Base-by-base conservation (phyloP, 2,888 invertebrate species). In the Drosophila falleni region DNA sequence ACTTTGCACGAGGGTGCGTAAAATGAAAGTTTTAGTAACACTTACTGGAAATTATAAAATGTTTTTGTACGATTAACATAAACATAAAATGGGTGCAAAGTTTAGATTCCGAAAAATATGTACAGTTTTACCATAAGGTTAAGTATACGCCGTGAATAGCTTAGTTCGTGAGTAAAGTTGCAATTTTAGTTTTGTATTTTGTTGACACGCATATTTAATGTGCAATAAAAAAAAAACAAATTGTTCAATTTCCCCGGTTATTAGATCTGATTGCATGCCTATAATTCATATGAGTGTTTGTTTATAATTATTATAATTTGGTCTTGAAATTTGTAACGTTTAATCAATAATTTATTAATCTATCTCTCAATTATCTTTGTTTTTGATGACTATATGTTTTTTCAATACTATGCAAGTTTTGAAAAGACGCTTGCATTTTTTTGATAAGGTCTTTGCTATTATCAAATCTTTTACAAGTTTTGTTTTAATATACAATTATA, bases 1-100 rank as follows among this genome's bases (percentile, higher is more conserved):
- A 79, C 68, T 13, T 55, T 89, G 19, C 61, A 75, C 54, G 74
- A 83, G 39, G 87, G 87, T 80, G 31, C 16, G 76, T 65, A 13
- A 23, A 42, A 6, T 29, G 5, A 51, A 60, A 55, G 41, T 65
- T 47, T 35, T 41, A 31, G 9, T 13, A 33, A 13, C 9, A 31
- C 31, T 8, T 13, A n/a, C 4, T n/a, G 19, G 1, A 29, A 26
- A 13, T 58, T 26, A n/a, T 1, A 11, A 35, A n/a, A 46, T n/a
- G 4, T 19, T 10, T 23, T 15, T 5, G 29, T 1, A 16, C 42
- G 5, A n/a, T n/a, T n/a, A 10, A 15, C 16, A 5, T 11, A 42
- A 19, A 11, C 5, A 3, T 35, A 2, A 23, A 15, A 5, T 15
- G 9, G 0, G n/a, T 10, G 0, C n/a, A 37, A 26, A 23, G 23